These are phyloP conservation scores for Craseonycteris thonglongyai DNA, from an alignment of 2,113 vertebrate species.

Conservation along the genomic window DNA sequence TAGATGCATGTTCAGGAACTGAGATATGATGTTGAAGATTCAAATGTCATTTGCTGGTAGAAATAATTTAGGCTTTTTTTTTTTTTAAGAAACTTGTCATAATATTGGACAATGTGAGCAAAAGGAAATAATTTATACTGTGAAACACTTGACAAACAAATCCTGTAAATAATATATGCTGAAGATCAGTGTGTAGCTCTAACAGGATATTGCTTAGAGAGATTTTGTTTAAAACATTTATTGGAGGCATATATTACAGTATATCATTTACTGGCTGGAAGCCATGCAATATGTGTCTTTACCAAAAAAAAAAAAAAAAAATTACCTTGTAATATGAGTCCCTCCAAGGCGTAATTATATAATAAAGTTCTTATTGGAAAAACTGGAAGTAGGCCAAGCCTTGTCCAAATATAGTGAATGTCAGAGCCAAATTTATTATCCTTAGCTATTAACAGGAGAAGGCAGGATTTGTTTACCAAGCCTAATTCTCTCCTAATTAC, in stretches of 20 bases:
- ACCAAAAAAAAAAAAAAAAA: conserved; percentile 82
- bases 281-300: conserved; percentile 88
- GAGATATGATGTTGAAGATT: conserved; percentile 52
- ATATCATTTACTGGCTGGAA: conserved; percentile 86
- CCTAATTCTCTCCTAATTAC: conserved; percentile 97
- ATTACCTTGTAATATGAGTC: conserved; percentile 86
- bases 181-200: conserved; percentile 68
- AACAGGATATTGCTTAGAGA: conserved; percentile 81
- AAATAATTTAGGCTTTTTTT: conserved; percentile 71
- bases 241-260: conserved; percentile 86
- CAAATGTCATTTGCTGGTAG: conserved; percentile 66
- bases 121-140: conserved; percentile 80
- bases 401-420: conserved; percentile 92
- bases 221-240: conserved; percentile 86
- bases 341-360: conserved; percentile 89
- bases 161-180: conserved; percentile 81
- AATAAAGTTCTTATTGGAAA: conserved; percentile 89
- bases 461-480: conserved; percentile 97
- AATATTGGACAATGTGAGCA: conserved; percentile 61
- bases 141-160: conserved; percentile 71
- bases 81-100: conserved; percentile 56
- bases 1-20: conserved; percentile 23
- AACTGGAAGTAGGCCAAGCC: conserved; percentile 91
- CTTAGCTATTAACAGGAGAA: conserved; percentile 94
- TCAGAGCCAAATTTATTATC: conserved; percentile 95